Evolutionary conservation across 2,888 invertebrate genomes (phyloP), one percentile per base, ranked within the genome.

Genomic region (Mythimna pallens): DNA sequence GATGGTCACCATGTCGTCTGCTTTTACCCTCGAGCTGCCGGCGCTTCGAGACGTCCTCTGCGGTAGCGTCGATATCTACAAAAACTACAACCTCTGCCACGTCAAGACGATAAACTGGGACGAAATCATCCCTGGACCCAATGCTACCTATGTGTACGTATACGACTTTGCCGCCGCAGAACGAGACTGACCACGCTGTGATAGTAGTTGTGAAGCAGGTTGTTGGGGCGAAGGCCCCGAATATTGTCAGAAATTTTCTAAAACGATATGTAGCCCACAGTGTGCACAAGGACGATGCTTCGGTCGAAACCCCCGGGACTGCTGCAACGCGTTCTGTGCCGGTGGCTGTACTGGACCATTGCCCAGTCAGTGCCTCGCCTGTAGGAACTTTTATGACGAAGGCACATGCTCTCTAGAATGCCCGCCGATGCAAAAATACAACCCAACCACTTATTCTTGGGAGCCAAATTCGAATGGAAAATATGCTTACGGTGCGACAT

Each of bases 331-430:
- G 17, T 99, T 99, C 93, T 99, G 99, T 93, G 99, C 99, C 9
- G 99, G 99, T 25, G 99, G 99, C 17, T 99, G 99, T 92, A 98
- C 97, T 0, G 99, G 99, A 0, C 99, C 99, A 0, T 98, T 98
- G 77, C 98, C 99, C 86, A 98, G 98, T 89, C 99, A 99, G 92
- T 99, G 99, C 92, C 97, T 99, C 86, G 99, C 99, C 0, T 99
- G 99, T 93, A 97, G 98, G 87, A 99, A 99, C 93, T 99, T 99
- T 93, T 98, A 98, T 92, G 99, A 99, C 89, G 99, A 99, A 89
- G 99, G 99, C 20, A 98, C 98, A 30, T 99, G 99, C 93, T 99
- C 99, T 73, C 98, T 99, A 92, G 99, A 99, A 94, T 99, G 99
- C 93, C 99, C 99, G 1, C 98, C 98, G 6, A 98, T 99, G 98